phyloP scores from a whole-genome alignment of 2,113 vertebrate genomes.

The Equus quagga region DNA sequence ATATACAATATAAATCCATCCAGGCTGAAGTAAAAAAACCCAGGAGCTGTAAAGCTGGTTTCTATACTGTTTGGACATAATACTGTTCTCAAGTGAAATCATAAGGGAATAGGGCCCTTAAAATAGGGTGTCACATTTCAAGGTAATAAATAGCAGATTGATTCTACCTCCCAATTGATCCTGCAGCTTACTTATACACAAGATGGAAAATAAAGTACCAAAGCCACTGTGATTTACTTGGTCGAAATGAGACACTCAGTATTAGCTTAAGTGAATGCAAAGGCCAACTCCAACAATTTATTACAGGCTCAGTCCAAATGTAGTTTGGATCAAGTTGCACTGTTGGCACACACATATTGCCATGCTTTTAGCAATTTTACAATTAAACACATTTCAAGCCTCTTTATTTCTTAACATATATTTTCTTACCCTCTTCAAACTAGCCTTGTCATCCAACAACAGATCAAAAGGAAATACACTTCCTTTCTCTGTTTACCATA shows the following conservation, averaged over 20 bases:
- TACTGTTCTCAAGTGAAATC: constrained; percentile 92
- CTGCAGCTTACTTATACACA: constrained; percentile 94
- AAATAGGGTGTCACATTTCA: constrained; percentile 97
- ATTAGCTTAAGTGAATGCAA: constrained; percentile 92
- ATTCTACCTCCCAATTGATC: constrained; percentile 97
- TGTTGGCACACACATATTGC: constrained; percentile 10
- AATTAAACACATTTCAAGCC: constrained; percentile 27
- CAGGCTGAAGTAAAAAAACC: constrained; percentile 69
- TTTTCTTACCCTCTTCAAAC: constrained; percentile 31
- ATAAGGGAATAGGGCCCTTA: constrained; percentile 95
- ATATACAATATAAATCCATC: constrained; percentile 87
- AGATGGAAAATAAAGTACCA: constrained; percentile 94
- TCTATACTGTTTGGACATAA: constrained; percentile 89
- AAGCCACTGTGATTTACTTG: constrained; percentile 93
- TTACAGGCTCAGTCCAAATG: constrained; percentile 84
- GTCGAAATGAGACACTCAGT: constrained; percentile 93
- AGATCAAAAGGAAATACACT: not conserved
- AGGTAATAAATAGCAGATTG: constrained; percentile 99
- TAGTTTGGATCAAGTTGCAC: constrained; percentile 84
- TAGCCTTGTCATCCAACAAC: not conserved
- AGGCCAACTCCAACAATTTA: constrained; percentile 91
- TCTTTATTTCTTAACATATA: constrained; percentile 31
- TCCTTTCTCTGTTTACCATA: not conserved
- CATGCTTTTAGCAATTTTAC: constrained; percentile 49
- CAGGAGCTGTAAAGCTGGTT: constrained; percentile 85